A percentile compares a stretch with the other conserved stretches of the same genome.
Conservation (phyloP, 2,113 vertebrate species). For the Gnathonemus echidnorhynchus region DNA sequence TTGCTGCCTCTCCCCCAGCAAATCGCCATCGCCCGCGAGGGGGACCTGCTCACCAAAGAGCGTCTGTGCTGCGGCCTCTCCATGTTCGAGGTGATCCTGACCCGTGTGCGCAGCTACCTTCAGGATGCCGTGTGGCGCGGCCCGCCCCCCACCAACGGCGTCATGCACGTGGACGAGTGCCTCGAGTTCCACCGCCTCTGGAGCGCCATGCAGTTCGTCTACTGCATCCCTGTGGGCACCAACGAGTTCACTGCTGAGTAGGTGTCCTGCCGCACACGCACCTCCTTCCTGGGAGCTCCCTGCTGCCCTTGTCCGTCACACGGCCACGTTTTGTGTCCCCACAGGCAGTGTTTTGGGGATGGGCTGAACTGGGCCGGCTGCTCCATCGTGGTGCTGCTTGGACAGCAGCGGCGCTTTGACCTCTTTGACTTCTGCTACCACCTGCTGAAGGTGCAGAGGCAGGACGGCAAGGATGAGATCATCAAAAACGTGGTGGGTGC, state of each 20-base stretch:
- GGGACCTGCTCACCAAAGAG: constrained; percentile 97
- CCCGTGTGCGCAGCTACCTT: constrained; percentile 90
- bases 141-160: constrained; percentile 90
- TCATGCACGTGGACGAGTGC: constrained; percentile 98
- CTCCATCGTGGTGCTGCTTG: constrained; percentile 89
- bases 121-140: constrained; percentile 95
- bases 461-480: constrained; percentile 97
- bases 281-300: neutral
- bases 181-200: constrained; percentile 97
- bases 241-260: constrained; percentile 98
- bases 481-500: constrained; percentile 94
- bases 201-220: constrained; percentile 99
- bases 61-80: constrained; percentile 94
- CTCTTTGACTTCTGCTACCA: constrained; percentile 99
- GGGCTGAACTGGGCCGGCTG: constrained; percentile 98
- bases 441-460: constrained; percentile 92
- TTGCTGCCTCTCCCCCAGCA: constrained; percentile 60
- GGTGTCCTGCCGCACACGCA: constrained; percentile 43
- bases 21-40: constrained; percentile 97
- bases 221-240: constrained; percentile 95
- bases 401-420: constrained; percentile 94
- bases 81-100: constrained; percentile 98
- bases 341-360: constrained; percentile 94
- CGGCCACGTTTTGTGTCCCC: neutral
- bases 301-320: neutral